Base-by-base conservation (phyloP, 2,113 vertebrate species). In the Eptesicus fuscus region DNA sequence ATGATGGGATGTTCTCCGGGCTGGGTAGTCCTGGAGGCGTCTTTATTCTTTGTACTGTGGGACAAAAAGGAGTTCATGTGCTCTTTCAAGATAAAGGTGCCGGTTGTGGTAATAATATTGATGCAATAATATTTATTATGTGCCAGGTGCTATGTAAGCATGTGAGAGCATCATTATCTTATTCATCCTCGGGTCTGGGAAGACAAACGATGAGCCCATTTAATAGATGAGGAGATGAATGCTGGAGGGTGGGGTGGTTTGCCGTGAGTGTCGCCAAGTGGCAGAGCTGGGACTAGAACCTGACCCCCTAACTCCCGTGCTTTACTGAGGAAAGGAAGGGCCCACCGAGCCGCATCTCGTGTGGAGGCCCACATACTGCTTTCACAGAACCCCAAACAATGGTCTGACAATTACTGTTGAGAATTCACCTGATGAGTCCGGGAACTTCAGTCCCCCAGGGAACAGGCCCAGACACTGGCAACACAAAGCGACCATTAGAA, bases 401-500 rank as follows among this genome's bases (percentile, higher is more conserved):
- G 71, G 65, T n/a, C 63, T 74, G 23, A 32, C 20, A 65, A 59
- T 63, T 13, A 89, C 3, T 1, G 0, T 9, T 7, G 76, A 47
- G 91, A 69, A 91, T 67, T 98, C 98, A 99, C 99, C 99, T 99
- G 98, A 99, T 99, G 94, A 99, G 97, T 65, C 99, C 99, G 11
- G 99, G 99, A 16, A 99, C 97, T 94, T 99, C 99, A 16, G 99
- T 99, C 63, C 99, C 99, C 98, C 99, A 98, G 0, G 99, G 99
- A 90, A 99, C 99, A 5, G 99, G 99, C 69, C 99, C 99, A 0
- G 99, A 99, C 71, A 98, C 99, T 0, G 99, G 99, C 91, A 99
- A 99, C 90, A 99, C 99, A 67, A 99, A 99, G 77, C 99, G 99
- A 1, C 99, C 99, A 0, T 99, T 99, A 0, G 99, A 99, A 97